These are phyloP conservation scores for Gibbula magus DNA, from an alignment of 2,888 invertebrate species.

Conservation along the genomic window DNA sequence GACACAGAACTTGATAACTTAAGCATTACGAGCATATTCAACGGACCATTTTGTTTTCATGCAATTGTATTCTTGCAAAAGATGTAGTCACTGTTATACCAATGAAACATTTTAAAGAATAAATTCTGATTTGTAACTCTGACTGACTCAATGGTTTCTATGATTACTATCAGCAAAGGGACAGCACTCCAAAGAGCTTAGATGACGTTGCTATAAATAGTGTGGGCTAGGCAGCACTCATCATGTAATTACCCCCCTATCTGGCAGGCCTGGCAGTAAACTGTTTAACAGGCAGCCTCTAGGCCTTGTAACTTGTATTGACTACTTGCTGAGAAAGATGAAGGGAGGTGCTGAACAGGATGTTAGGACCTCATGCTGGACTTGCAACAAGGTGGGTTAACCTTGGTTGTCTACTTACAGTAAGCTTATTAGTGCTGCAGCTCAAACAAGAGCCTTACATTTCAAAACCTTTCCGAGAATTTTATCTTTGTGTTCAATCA, in stretches of 20 bases:
- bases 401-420: not conserved
- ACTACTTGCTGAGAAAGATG: slow-evolving; percentile 1
- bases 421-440: not conserved
- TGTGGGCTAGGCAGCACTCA: not conserved
- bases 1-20: too few species aligned
- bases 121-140: too few species aligned
- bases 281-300: slow-evolving; percentile 3
- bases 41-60: too few species aligned
- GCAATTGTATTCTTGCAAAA: too few species aligned
- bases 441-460: not conserved
- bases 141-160: not conserved
- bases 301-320: not conserved
- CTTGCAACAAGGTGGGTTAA: not conserved
- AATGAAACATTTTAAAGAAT: too few species aligned
- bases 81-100: too few species aligned
- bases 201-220: not conserved
- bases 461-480: not conserved
- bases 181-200: not conserved
- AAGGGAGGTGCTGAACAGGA: not conserved
- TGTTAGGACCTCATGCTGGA: not conserved
- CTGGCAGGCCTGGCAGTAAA: slow-evolving; percentile 13
- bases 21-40: too few species aligned
- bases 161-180: slow-evolving; percentile 1
- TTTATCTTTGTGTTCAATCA: not conserved
- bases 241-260: slow-evolving; percentile 14